Conservation (phyloP, 1,140 invertebrate species). For the Archivesica marissinica region DNA sequence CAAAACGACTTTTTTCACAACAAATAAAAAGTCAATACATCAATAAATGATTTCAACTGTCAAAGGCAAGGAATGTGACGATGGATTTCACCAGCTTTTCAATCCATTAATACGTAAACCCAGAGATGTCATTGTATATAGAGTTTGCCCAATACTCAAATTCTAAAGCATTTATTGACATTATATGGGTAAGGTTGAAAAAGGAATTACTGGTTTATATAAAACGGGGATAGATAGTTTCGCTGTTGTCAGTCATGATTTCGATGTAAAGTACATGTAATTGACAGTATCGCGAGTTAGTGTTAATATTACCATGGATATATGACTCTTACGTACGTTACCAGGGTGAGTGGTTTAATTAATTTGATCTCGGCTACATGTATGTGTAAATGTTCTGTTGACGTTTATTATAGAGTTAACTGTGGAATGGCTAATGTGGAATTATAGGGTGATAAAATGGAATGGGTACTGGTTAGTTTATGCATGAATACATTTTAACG, state of each 20-base stretch:
- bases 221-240: constrained; percentile 20
- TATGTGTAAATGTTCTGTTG: background rate
- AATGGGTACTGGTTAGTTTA: background rate
- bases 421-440: background rate
- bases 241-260: constrained; percentile 12
- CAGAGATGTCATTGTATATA: background rate
- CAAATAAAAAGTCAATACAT: constrained; percentile 8
- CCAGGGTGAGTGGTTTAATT: constrained; percentile 33
- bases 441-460: background rate
- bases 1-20: background rate
- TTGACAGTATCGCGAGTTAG: background rate
- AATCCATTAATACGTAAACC: background rate
- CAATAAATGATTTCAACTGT: background rate
- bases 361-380: background rate
- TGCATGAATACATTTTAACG: background rate
- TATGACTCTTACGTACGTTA: background rate
- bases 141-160: constrained; percentile 13
- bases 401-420: background rate
- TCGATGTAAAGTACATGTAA: background rate
- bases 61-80: background rate
- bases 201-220: constrained; percentile 12
- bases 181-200: constrained; percentile 23
- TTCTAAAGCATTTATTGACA: constrained; percentile 34
- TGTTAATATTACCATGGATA: constrained; percentile 28
- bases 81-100: constrained; percentile 7